Evolutionary conservation across 2,113 vertebrate species (phyloP).

Genomic region (Stegostoma tigrinum): DNA sequence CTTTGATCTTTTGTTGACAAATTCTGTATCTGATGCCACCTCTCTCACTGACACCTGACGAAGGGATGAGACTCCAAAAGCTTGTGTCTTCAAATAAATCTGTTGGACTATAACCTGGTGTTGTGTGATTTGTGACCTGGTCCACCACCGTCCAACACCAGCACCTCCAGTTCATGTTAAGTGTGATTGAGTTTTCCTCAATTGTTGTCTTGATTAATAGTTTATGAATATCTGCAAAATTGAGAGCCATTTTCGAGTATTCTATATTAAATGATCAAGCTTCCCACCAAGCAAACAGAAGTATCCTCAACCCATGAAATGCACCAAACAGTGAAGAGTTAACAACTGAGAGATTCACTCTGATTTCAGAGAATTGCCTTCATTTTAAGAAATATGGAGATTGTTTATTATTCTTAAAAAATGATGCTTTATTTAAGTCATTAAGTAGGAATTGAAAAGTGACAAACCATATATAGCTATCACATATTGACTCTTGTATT

Average conservation of each 20-base stretch:
- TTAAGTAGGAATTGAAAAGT: not conserved
- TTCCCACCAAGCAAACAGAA: not conserved
- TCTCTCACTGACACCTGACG: too few species aligned
- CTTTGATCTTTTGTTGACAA: too few species aligned
- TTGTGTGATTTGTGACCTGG: too few species aligned
- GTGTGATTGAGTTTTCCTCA: not conserved
- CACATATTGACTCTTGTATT: not conserved
- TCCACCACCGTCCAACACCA: too few species aligned
- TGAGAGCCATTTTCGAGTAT: not conserved
- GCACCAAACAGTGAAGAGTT: not conserved
- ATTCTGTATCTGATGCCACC: too few species aligned
- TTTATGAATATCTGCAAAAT: slow-evolving; percentile 3
- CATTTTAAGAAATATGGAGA: not conserved
- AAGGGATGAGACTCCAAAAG: too few species aligned
- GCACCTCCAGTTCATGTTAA: not conserved
- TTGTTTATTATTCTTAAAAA: not conserved
- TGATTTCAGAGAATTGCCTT: not conserved
- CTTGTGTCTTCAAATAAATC: too few species aligned
- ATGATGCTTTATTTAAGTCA: not conserved
- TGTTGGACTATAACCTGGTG: too few species aligned
- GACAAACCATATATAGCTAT: not conserved
- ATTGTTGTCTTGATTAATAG: not conserved
- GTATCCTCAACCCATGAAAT: not conserved
- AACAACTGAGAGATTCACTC: too few species aligned
- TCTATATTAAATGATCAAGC: not conserved